Percentiles rank a stretch among this genome's conserved stretches.
phyloP scores from a whole-genome alignment of 2,797 vertebrate species.

The Amblyopsis hoosieri region DNA sequence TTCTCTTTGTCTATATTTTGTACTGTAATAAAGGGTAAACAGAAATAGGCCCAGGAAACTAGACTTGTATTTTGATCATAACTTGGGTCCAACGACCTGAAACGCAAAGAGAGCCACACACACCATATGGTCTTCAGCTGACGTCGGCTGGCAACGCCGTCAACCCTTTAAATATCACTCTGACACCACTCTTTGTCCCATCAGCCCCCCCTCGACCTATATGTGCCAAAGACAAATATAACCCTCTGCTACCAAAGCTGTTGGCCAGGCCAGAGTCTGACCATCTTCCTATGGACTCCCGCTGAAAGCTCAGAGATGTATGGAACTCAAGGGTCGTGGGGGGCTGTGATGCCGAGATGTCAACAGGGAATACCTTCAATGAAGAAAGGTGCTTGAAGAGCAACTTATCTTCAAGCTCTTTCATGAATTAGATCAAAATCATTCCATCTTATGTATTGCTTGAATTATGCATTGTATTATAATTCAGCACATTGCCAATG shows the following conservation, averaged over 20 bases:
- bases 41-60: not conserved
- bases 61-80: no score
- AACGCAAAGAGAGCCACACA: constrained; percentile 9
- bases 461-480: no score
- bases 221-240: constrained; percentile 74
- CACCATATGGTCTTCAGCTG: constrained; percentile 27
- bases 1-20: no score
- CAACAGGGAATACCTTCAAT: constrained; percentile 53
- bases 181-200: constrained; percentile 22
- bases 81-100: no score
- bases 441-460: no score
- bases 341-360: constrained; percentile 47
- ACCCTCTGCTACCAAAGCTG: constrained; percentile 50
- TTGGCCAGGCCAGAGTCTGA: constrained; percentile 32
- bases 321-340: constrained; percentile 12
- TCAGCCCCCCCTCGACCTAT: constrained; percentile 34
- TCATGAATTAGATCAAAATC: no score
- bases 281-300: constrained; percentile 45
- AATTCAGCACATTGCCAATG: no score
- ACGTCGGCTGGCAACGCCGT: constrained; percentile 48
- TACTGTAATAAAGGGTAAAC: not conserved
- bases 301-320: constrained; percentile 50
- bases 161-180: constrained; percentile 62
- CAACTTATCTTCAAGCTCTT: no score
- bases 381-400: constrained; percentile 4